A percentile compares a stretch with the other conserved stretches of the same genome.
Evolutionary conservation across 2,888 invertebrate genomes (phyloP).

Genomic region (Yponomeuta malinellus): DNA sequence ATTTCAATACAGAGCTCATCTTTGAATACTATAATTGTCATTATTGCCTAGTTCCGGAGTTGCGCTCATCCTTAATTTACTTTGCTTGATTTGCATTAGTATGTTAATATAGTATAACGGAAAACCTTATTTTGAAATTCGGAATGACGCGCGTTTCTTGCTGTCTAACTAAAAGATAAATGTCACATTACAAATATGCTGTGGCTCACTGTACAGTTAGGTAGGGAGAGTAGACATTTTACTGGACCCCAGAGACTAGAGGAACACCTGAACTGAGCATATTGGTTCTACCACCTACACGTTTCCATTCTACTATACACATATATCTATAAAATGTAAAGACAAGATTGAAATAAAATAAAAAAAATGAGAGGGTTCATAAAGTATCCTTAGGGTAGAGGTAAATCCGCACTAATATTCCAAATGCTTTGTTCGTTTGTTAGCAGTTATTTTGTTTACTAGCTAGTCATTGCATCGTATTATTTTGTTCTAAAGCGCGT

Average conservation of each 20-base stretch:
- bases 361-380: not conserved
- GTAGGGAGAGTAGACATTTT: slow-evolving; percentile 32
- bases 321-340: not conserved
- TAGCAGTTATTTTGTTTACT: too few species aligned
- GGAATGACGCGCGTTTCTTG: too few species aligned
- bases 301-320: slow-evolving; percentile 5
- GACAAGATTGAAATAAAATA: not conserved
- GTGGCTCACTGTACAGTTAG: not conserved
- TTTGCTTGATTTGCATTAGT: too few species aligned
- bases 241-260: slow-evolving; percentile 41
- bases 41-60: too few species aligned
- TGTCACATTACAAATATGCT: not conserved
- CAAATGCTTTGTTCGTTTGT: not conserved
- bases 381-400: not conserved
- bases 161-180: too few species aligned
- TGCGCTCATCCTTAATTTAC: too few species aligned
- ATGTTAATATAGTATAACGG: too few species aligned
- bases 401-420: not conserved
- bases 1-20: too few species aligned
- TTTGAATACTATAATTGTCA: too few species aligned
- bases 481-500: too few species aligned
- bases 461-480: too few species aligned
- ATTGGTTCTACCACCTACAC: slow-evolving; percentile 36
- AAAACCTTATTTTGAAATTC: too few species aligned
- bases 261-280: slow-evolving; percentile 43